Conservation (phyloP, 2,797 vertebrate genomes). For the Glyptemys insculpta region DNA sequence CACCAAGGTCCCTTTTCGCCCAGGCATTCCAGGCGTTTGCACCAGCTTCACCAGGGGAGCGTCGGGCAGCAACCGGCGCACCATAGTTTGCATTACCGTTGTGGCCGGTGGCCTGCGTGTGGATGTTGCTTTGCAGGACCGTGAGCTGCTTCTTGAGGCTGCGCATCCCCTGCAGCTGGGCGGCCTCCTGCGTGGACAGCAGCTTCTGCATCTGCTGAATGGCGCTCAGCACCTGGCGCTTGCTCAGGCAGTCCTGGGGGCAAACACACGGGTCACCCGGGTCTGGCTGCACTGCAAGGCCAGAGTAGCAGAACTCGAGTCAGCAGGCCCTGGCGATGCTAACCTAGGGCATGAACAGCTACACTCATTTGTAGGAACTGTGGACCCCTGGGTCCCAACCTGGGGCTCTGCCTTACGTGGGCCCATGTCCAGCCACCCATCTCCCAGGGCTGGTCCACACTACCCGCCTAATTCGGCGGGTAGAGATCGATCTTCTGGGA, state of each 20-base stretch:
- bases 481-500: no score
- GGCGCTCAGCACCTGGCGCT: conserved; percentile 81
- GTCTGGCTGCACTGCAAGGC: no score
- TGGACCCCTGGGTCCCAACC: not conserved
- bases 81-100: conserved; percentile 70
- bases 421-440: no score
- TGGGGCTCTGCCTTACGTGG: no score
- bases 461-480: no score
- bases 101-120: conserved; percentile 73
- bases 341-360: not conserved
- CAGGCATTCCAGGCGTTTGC: no score
- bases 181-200: conserved; percentile 86
- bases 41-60: no score
- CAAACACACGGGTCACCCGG: accelerated
- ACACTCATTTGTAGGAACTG: not conserved
- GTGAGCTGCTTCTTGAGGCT: conserved; percentile 88
- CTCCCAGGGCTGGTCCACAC: no score
- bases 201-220: conserved; percentile 90
- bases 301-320: not conserved
- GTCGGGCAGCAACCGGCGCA: not conserved
- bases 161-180: conserved; percentile 82
- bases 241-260: conserved; percentile 85
- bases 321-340: no score
- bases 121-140: conserved; percentile 81
- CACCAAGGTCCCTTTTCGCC: no score